Base-by-base conservation (phyloP, 2,113 vertebrate genomes). In the Myotis lucifugus region DNA sequence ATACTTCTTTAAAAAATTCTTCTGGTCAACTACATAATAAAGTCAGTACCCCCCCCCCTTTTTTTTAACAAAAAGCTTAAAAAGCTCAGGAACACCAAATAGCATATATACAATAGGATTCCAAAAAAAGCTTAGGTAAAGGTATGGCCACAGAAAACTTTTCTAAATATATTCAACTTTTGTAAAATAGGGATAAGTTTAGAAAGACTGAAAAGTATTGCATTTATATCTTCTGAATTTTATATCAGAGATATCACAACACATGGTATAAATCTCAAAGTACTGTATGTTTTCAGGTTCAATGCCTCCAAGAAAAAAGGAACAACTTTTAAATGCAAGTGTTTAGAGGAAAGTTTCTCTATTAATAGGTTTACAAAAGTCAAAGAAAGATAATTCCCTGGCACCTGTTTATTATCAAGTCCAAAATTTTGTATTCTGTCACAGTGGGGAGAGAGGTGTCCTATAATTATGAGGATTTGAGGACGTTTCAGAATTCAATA, bases 401-500 rank as follows among this genome's bases (percentile, higher is more conserved):
- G 70, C 42, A 94, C 50, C 67, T 76, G 40, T 69, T 81, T 73
- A 82, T 86, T 87, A 78, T 17, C 32, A 85, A 66, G 29, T 86
- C 19, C 37, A 27, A 92, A 95, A 69, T 5, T 84, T 13, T 56
- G 12, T 40, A 40, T 74, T 74, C 34, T 92, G 56, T 83, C 52
- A 76, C 21, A n/a, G 34, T 21, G 8, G 37, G 54, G 6, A 50
- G 19, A 59, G 27, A 50, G 59, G 18, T 90, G 4, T 52, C 40
- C 6, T 64, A 12, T 34, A 91, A 72, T 27, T 14, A 70, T 42
- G 69, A 91, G 86, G 88, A 95, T 86, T 40, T 94, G 70, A 86
- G 37, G 34, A 95, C 82, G 95, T 91, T 94, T 86, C 52, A 70
- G 52, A 94, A 96, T 91, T 94, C 48, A 90, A 66, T 52, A 85